These are phyloP conservation scores for Liodrosophila aerea DNA, from an alignment of 2,888 invertebrate genomes.

Conservation along the genomic window DNA sequence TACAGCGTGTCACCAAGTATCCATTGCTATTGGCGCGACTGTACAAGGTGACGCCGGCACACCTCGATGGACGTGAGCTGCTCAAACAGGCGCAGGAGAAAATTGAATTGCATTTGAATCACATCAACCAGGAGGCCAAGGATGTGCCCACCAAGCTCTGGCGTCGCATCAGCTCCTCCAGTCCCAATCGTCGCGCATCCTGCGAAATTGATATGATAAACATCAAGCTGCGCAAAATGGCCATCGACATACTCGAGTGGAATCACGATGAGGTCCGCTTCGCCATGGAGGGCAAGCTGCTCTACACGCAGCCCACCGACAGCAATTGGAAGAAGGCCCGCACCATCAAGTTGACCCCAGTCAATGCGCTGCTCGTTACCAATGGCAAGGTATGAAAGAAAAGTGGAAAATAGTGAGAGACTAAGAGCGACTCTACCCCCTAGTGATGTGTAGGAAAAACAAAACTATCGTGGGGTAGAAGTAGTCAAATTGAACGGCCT, in stretches of 20 bases:
- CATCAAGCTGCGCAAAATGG: conserved; percentile 95
- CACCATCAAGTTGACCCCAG: conserved; percentile 93
- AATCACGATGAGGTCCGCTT: conserved; percentile 96
- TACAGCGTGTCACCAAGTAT: conserved; percentile 98
- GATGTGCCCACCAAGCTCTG: conserved; percentile 95
- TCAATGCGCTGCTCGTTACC: conserved; percentile 94
- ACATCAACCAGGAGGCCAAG: conserved; percentile 96
- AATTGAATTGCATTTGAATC: conserved; percentile 95
- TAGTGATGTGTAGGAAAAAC: too few relatives aligned
- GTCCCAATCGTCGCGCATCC: conserved; percentile 87
- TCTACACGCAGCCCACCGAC: conserved; percentile 94
- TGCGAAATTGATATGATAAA: conserved; percentile 94
- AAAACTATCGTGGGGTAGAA: conserved; percentile 1
- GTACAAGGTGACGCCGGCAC: conserved; percentile 93
- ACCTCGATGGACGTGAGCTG: conserved; percentile 91
- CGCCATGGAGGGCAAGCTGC: conserved; percentile 93
- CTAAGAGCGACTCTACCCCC: background rate
- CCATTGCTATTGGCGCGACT: conserved; percentile 94
- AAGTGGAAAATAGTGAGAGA: background rate
- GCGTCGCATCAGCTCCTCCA: conserved; percentile 91
- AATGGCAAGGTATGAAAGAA: conserved; percentile 90
- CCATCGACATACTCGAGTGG: conserved; percentile 96
- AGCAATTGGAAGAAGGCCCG: conserved; percentile 95
- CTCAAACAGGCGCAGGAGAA: conserved; percentile 94
- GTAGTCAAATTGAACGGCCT: background rate